Evolutionary conservation across 2,113 vertebrate genomes (phyloP).

Genomic region (Apeltes quadracus): DNA sequence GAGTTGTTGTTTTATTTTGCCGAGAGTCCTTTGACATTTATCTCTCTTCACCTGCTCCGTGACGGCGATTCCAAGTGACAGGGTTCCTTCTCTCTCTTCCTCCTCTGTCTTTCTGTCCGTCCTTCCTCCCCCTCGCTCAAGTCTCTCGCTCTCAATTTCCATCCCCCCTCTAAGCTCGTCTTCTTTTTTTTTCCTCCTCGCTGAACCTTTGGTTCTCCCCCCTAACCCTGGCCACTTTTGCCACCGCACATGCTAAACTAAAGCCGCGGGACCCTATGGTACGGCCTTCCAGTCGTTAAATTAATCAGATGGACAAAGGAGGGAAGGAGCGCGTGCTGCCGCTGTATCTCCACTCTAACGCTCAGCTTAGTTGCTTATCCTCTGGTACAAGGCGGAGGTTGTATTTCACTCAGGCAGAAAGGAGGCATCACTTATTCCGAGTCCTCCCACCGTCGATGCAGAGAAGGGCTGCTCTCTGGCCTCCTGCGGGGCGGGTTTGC

Average conservation of each 20-base stretch:
- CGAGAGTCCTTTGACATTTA: slow-evolving; percentile 81
- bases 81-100: slow-evolving; percentile 49
- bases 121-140: slow-evolving; percentile 3
- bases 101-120: slow-evolving; percentile 37
- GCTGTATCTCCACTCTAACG: slow-evolving; percentile 54
- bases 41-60: slow-evolving; percentile 79
- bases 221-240: slow-evolving; percentile 28
- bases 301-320: slow-evolving; percentile 75
- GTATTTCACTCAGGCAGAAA: slow-evolving; percentile 65
- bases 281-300: slow-evolving; percentile 70
- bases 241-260: slow-evolving; percentile 54
- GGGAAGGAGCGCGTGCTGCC: slow-evolving; percentile 36
- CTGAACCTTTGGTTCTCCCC: slow-evolving; percentile 11
- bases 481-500: slow-evolving; percentile 35
- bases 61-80: slow-evolving; percentile 73
- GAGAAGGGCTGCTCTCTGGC: slow-evolving; percentile 34
- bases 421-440: slow-evolving; percentile 57
- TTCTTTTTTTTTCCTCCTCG: slow-evolving; percentile 9
- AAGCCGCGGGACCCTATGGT: slow-evolving; percentile 51
- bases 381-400: slow-evolving; percentile 57
- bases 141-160: slow-evolving; percentile 11
- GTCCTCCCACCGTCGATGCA: slow-evolving; percentile 64
- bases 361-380: slow-evolving; percentile 70
- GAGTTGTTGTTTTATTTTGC: slow-evolving; percentile 74
- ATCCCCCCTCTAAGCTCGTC: slow-evolving; percentile 14